Evolutionary conservation across 1,140 invertebrate genomes (phyloP).

Genomic region (Drosophila ogumai): DNA sequence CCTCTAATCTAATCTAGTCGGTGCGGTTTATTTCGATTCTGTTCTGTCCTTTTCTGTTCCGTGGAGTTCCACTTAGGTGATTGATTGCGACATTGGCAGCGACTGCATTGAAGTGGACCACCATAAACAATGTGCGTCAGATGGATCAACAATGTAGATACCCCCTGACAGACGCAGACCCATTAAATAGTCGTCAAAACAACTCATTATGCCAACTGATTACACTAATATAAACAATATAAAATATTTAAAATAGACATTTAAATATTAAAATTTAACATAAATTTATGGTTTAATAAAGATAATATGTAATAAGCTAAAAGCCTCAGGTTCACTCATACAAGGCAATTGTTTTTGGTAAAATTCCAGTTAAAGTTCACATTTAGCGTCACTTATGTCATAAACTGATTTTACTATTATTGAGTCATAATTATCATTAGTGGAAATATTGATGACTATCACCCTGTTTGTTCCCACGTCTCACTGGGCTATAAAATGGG

Average conservation of each 20-base stretch:
- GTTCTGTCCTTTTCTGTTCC: conserved; percentile 6
- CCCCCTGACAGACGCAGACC: conserved; percentile 10
- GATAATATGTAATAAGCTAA: no score
- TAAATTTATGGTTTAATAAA: no score
- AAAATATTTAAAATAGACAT: background rate
- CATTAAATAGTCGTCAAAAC: conserved; percentile 27
- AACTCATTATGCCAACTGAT: conserved; percentile 23
- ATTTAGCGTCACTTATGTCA: background rate
- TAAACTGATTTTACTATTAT: background rate
- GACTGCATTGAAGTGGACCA: conserved; percentile 29
- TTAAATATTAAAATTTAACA: no score
- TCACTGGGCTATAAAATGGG: conserved; percentile 7
- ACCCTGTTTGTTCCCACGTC: background rate
- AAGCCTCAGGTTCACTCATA: background rate
- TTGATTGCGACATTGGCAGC: conserved; percentile 38
- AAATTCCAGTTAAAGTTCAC: background rate
- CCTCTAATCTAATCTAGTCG: conserved; percentile 51
- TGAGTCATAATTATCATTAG: conserved; percentile 1
- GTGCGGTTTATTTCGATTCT: conserved; percentile 5
- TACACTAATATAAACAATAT: background rate
- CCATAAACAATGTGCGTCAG: conserved; percentile 42
- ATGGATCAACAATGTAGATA: conserved; percentile 28
- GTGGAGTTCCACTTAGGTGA: conserved; percentile 39
- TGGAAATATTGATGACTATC: conserved; percentile 21
- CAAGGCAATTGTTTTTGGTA: background rate